phyloP scores from a whole-genome alignment of 2,888 invertebrate genomes.

The Drosophila kanekoi region DNA sequence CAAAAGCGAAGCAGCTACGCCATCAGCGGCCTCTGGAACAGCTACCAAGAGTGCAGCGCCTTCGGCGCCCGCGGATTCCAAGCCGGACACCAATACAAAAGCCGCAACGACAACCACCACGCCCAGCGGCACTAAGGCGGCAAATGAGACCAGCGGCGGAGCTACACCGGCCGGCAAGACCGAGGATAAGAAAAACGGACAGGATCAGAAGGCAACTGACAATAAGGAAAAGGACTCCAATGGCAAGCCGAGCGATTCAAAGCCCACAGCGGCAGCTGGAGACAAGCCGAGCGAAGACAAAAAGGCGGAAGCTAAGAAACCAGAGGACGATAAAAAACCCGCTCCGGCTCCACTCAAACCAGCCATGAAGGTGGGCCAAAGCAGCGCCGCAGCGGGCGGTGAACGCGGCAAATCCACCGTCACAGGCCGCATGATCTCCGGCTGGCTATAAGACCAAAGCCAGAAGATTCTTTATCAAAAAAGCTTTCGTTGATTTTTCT shows the following conservation, averaged over 20 bases:
- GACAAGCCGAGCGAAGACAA: conserved; percentile 60
- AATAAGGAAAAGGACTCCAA: conserved; percentile 48
- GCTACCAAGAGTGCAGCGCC: conserved; percentile 82
- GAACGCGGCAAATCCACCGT: conserved; percentile 90
- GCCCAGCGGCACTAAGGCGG: conserved; percentile 64
- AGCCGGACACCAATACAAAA: conserved; percentile 71
- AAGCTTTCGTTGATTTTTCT: conserved; percentile 6
- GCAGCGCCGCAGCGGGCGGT: conserved; percentile 85
- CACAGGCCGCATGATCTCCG: conserved; percentile 90
- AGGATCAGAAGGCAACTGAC: conserved; percentile 45
- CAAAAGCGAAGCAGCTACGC: conserved; percentile 74
- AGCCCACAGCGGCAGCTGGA: conserved; percentile 28
- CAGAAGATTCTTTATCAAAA: not conserved
- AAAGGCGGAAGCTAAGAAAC: conserved; percentile 57
- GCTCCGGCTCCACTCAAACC: conserved; percentile 82
- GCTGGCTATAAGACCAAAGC: conserved; percentile 88
- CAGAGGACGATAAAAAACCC: conserved; percentile 62
- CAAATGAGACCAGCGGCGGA: conserved; percentile 61
- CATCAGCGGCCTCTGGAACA: conserved; percentile 80
- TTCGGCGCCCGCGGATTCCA: conserved; percentile 77
- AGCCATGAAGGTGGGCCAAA: conserved; percentile 83
- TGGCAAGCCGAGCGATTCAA: conserved; percentile 41
- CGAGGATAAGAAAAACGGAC: conserved; percentile 61
- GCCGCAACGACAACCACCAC: conserved; percentile 68
- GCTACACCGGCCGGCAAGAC: conserved; percentile 57